Percentiles rank a stretch among this genome's conserved stretches.
These are phyloP conservation scores for Frankliniella intonsa DNA, from an alignment of 2,888 invertebrate genomes.

Conservation along the genomic window DNA sequence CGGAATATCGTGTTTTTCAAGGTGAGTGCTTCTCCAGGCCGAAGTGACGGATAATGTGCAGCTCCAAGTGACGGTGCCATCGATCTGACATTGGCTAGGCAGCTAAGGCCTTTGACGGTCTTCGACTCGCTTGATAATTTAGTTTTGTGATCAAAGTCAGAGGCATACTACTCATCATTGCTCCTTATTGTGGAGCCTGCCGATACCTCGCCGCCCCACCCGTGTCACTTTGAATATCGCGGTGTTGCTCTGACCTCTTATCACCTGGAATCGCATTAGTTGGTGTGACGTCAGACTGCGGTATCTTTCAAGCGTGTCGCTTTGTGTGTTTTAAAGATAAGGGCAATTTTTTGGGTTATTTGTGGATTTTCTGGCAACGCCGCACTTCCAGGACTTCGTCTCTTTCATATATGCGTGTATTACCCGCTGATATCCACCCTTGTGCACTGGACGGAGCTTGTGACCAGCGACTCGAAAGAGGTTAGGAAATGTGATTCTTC, in stretches of 20 bases:
- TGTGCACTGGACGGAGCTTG: too few relatives aligned
- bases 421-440: too few relatives aligned
- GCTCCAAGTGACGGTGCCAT: background rate
- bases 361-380: too few relatives aligned
- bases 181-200: background rate
- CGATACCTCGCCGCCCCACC: background rate
- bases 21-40: background rate
- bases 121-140: too few relatives aligned
- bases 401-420: too few relatives aligned
- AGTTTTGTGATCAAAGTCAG: too few relatives aligned
- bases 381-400: too few relatives aligned
- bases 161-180: too few relatives aligned
- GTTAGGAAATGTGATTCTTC: too few relatives aligned
- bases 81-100: slow-evolving; percentile 22
- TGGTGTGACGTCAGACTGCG: slow-evolving; percentile 21
- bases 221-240: background rate
- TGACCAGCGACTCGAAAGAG: too few relatives aligned
- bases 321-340: background rate
- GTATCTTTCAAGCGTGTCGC: background rate
- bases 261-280: slow-evolving; percentile 1
- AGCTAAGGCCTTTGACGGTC: background rate
- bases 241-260: background rate
- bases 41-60: background rate
- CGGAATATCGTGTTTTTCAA: background rate
- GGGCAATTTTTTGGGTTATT: too few relatives aligned